Conservation (phyloP, 2,888 invertebrate species). For the Limnephilus marmoratus region DNA sequence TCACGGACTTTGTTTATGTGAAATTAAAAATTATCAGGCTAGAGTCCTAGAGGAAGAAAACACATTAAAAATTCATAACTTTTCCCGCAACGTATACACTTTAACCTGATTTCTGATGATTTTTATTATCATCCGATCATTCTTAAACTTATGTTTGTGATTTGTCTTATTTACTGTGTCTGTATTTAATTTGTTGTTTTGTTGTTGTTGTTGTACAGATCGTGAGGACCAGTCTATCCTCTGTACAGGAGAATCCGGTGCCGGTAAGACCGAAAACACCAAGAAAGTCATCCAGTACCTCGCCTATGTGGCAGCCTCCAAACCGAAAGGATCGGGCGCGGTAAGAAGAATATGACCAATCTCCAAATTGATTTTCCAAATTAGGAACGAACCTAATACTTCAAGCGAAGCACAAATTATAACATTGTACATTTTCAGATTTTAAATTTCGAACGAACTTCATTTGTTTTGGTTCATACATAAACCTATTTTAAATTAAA, state of each 20-base stretch:
- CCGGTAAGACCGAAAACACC: constrained; percentile 99
- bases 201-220: constrained; percentile 81
- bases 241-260: constrained; percentile 99
- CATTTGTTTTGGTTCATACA: background rate
- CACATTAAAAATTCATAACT: background rate
- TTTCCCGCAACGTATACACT: background rate
- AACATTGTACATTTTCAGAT: background rate
- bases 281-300: constrained; percentile 99
- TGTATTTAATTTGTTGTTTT: background rate
- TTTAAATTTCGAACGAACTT: background rate
- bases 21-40: too few relatives aligned
- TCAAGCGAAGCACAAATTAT: background rate
- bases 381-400: background rate
- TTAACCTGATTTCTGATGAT: background rate
- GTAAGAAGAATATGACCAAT: constrained; percentile 77
- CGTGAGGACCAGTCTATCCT: constrained; percentile 99
- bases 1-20: background rate
- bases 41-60: background rate
- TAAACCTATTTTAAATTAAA: background rate
- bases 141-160: background rate
- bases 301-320: constrained; percentile 99
- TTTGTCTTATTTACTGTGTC: background rate
- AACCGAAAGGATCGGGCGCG: constrained; percentile 93
- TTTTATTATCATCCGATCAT: background rate
- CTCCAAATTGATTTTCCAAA: background rate